A percentile compares a stretch with the other conserved stretches of the same genome.
Evolutionary conservation across 2,797 vertebrate species (phyloP).

Genomic region (Ataeniobius toweri): DNA sequence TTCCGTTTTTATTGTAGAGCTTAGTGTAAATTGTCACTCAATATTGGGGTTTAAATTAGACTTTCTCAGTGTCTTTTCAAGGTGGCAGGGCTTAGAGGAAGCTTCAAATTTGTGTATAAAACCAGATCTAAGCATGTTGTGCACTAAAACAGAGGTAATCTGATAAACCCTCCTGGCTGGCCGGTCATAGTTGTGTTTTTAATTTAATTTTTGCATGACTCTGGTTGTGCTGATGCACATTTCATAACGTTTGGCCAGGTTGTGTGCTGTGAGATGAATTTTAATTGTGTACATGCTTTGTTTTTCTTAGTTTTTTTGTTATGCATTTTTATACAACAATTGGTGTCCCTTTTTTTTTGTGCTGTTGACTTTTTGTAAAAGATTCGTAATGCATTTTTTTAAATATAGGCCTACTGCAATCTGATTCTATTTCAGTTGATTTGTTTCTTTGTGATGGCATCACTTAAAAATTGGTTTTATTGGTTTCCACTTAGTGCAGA

Average conservation of each 20-base stretch:
- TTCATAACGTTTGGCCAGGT: too few species aligned
- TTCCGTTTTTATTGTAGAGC: neutral
- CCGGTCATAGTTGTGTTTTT: neutral
- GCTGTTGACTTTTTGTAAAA: too few species aligned
- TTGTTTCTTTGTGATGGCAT: too few species aligned
- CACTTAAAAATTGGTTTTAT: too few species aligned
- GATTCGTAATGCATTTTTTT: too few species aligned
- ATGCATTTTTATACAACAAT: too few species aligned
- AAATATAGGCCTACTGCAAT: too few species aligned
- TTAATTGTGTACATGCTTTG: too few species aligned
- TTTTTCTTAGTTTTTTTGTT: too few species aligned
- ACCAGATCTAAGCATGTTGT: neutral
- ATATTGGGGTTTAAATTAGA: neutral
- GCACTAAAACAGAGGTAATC: neutral
- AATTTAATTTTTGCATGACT: neutral
- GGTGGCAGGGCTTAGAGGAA: neutral
- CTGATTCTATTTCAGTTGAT: too few species aligned
- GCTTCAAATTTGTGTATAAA: conserved; percentile 11
- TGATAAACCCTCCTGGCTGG: neutral
- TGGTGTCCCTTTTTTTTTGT: neutral
- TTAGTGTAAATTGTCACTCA: conserved; percentile 13
- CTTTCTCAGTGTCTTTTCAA: neutral
- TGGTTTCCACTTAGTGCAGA: neutral
- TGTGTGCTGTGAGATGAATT: too few species aligned
- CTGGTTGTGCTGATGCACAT: too few species aligned